phyloP scores from a whole-genome alignment of 2,888 invertebrate species.

The Himalopsyche japonica region DNA sequence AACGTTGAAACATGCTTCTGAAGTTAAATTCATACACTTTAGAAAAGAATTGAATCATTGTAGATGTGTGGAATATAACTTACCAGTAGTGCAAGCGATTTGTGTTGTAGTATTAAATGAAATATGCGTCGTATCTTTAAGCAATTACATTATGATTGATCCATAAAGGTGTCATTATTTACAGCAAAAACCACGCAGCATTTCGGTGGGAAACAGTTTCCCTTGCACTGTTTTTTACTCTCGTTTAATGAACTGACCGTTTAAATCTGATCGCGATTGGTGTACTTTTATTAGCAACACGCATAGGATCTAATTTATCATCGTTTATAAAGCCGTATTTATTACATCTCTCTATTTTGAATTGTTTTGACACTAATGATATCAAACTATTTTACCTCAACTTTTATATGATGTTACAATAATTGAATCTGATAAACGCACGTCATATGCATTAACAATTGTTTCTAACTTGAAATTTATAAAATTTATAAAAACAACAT shows the following conservation, averaged over 20 bases:
- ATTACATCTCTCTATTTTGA: no score
- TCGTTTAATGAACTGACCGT: constrained; percentile 8
- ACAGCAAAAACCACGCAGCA: constrained; percentile 8
- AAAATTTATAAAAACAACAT: no score
- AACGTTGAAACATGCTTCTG: not conserved
- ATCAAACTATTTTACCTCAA: no score
- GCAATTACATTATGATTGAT: constrained; percentile 37
- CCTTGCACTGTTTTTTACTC: constrained; percentile 1
- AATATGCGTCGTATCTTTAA: constrained; percentile 6
- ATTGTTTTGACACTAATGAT: no score
- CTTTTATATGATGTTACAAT: no score
- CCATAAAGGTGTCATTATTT: constrained; percentile 34
- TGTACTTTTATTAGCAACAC: not conserved
- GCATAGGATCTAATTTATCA: not conserved
- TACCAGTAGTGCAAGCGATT: not conserved
- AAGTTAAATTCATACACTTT: not conserved
- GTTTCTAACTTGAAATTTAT: no score
- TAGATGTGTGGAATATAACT: not conserved
- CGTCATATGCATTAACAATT: no score
- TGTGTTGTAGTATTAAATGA: not conserved
- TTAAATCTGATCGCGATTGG: not conserved
- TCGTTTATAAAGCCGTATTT: not conserved
- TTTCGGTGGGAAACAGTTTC: constrained; percentile 11
- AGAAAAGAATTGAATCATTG: not conserved
- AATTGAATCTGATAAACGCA: no score